phyloP scores from a whole-genome alignment of 2,888 invertebrate genomes.

The Eutolmus rufibarbis region DNA sequence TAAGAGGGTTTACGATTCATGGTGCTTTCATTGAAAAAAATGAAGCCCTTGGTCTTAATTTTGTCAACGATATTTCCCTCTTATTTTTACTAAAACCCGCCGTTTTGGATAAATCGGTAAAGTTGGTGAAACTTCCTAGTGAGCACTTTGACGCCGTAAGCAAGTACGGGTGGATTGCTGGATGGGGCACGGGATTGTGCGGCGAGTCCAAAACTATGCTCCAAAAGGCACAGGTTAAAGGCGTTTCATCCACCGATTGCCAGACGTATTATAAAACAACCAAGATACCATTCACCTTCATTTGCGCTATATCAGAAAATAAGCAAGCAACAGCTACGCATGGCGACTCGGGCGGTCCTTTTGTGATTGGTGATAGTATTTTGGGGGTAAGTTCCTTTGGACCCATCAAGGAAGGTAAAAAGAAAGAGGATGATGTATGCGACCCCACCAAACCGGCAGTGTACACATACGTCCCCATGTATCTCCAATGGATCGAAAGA shows the following conservation, averaged over 20 bases:
- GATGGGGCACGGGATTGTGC: background rate
- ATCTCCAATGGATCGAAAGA: background rate
- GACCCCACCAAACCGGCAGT: background rate
- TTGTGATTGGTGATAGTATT: background rate
- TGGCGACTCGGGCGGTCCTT: constrained; percentile 11
- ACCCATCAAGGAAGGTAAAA: background rate
- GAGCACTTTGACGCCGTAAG: background rate
- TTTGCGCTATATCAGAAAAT: background rate
- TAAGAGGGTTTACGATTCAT: background rate
- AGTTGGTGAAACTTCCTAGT: background rate
- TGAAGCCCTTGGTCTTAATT: background rate
- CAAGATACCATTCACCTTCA: background rate
- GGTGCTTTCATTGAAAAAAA: background rate
- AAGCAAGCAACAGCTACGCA: background rate
- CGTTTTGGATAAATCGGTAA: background rate
- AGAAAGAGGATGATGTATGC: background rate
- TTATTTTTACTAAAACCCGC: background rate
- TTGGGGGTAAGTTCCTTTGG: background rate
- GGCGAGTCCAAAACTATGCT: background rate
- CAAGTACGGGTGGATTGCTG: background rate
- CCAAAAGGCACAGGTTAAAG: background rate
- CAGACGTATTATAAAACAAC: background rate
- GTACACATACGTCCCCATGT: background rate
- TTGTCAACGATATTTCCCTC: background rate
- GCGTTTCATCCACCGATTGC: background rate